Evolutionary conservation across 2,797 vertebrate species (phyloP), one percentile per base, ranked within the genome.

Genomic region (Oreochromis mossambicus): DNA sequence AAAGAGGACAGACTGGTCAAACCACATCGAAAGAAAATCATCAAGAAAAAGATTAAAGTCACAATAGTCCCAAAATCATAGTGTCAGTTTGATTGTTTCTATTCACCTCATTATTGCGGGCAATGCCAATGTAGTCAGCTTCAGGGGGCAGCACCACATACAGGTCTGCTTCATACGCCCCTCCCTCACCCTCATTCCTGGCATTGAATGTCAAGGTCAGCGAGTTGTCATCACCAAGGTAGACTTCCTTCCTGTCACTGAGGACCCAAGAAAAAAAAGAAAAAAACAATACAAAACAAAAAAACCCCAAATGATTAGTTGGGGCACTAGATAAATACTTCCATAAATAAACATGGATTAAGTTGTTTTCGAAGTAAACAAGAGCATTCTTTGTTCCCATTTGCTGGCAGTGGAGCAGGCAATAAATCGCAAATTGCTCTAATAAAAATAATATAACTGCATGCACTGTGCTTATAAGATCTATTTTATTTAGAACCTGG

Each of bases 111-210:
- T 97, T 97, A 38, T 97, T 97, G 63, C 97, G 97, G 79, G 97
- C 95, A 4, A 98, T 97, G 19, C 98, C 98, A 2, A 95, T 97
- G 93, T 98, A 99, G 85, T 98, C 97, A 0, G 97, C 98, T 82
- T 98, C 97, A 0, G 97, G 95, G n/a, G 98, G 98, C 58, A 98
- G 94, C 0, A 96, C 96, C 89, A 98, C 97, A 1, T 97, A 96
- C 29, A 99, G 96, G 93, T 99, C 98, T 0, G 98, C 97, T 88
- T 98, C 98, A 2, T 98, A 99, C 1, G 98, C 98, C 0, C 98
- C 98, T 3, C 98, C 98, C 92, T 98, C 97, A 2, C 98, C 98
- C 78, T 96, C 95, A 6, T 98, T 98, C 91, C 93, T 94, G 43
- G 97, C 97, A 1, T 97, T 97, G 92, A 98, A 98, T 34, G 96